phyloP scores from a whole-genome alignment of 2,797 vertebrate species.

The Taenioides sp. region DNA sequence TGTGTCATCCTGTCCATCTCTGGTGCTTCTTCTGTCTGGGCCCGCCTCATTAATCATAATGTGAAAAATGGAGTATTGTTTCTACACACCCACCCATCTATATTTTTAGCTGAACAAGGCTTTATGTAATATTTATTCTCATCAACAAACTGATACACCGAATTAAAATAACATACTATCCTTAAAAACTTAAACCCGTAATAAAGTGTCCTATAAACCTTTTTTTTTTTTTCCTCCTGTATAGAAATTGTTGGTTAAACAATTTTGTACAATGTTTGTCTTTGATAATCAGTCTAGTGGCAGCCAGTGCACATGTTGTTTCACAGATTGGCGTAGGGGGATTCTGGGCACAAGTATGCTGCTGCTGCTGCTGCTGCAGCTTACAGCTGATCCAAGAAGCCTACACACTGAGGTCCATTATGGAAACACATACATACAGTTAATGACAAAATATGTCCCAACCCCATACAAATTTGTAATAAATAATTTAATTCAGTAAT shows the following conservation, averaged over 20 bases:
- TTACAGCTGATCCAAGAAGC: conserved; percentile 57
- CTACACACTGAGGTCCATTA: conserved; percentile 50
- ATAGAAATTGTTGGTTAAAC: conserved; percentile 13
- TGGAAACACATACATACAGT: conserved; percentile 52
- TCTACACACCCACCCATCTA: conserved; percentile 31
- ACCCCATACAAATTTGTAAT: conserved; percentile 17
- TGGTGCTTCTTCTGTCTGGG: conserved; percentile 27
- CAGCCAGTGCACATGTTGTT: conserved; percentile 46
- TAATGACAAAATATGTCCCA: conserved; percentile 43
- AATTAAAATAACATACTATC: not conserved
- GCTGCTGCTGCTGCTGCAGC: conserved; percentile 33
- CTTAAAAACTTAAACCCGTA: not conserved
- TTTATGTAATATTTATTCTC: conserved; percentile 27
- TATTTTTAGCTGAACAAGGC: conserved; percentile 21
- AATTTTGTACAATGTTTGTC: conserved; percentile 30
- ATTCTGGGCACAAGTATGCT: conserved; percentile 49
- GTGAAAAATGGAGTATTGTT: conserved; percentile 31
- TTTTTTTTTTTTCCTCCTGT: not conserved
- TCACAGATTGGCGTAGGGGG: conserved; percentile 70
- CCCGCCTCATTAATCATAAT: conserved; percentile 49
- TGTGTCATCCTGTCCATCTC: conserved; percentile 36
- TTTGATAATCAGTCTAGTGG: conserved; percentile 28
- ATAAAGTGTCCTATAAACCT: not conserved
- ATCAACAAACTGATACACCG: not conserved
- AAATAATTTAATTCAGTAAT: not conserved